Evolutionary conservation across 2,113 vertebrate species (phyloP), one percentile per base, ranked within the genome.

Genomic region (Microcebus jonahi): DNA sequence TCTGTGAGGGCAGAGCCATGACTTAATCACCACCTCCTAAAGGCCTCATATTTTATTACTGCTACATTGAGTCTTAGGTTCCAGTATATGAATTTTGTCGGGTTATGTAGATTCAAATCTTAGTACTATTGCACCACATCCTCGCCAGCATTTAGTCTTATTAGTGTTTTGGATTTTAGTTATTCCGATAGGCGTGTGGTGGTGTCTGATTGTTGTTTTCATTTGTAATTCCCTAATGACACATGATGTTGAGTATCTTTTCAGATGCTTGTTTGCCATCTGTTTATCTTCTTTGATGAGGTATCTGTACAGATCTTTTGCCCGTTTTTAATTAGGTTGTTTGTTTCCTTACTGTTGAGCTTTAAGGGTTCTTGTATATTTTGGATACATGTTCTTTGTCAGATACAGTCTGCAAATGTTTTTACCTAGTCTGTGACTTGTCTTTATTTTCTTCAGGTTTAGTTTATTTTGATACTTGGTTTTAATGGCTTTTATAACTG

Each of bases 281-380:
- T 71, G 53, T 18, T 15, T 87, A 21, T 55, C 57, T 88, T 48
- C 83, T 85, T 90, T 89, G 85, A 81, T 65, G 65, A 67, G 55
- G 57, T 70, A 23, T 39, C 25, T n/a, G 20, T 73, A 75, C 34
- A 85, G 79, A 85, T 80, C 85, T 59, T 89, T 68, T 59, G 71
- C 48, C 48, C 7, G 0, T 73, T 80, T 84, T 85, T 57, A 92
- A 67, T 75, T 59, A 63, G 23, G 31, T 88, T 9, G 55, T 90
- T 96, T 84, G 23, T 96, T 96, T 92, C 42, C 71, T 95, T 76
- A 63, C 67, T 85, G 65, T 89, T 73, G 93, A 85, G 53, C 14
- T 89, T 90, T 45, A 71, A 92, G 53, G 21, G 42, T 83, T 92
- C 61, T 92, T 55, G 53, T 88, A 48, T 85, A 59, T 79, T 89